A percentile compares a stretch with the other conserved stretches of the same genome.
These are phyloP conservation scores for Zoroaster sp. DNA, from an alignment of 53 echinoderm and acorn worm species.

Conservation along the genomic window DNA sequence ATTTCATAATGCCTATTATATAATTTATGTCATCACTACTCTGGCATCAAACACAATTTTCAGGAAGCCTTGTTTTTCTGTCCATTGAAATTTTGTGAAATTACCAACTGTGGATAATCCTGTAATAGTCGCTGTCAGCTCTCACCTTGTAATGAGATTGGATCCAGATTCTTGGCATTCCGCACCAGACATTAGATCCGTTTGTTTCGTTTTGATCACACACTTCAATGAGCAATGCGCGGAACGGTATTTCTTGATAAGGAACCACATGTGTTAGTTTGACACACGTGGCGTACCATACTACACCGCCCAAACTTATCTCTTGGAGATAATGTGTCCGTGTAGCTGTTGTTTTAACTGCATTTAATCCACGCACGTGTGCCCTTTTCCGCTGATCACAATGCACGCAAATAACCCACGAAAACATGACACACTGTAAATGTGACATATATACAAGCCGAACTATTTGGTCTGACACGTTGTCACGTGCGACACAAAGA, in stretches of 20 bases:
- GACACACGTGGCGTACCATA: slow-evolving; percentile 42
- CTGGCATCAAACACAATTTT: too few relatives aligned
- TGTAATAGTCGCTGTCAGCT: neutral
- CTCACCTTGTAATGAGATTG: slow-evolving; percentile 23
- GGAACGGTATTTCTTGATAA: slow-evolving; percentile 38
- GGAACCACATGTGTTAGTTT: slow-evolving; percentile 27
- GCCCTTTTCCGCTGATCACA: neutral
- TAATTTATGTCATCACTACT: too few relatives aligned
- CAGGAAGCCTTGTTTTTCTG: too few relatives aligned
- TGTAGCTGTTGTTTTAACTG: neutral
- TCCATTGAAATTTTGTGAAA: neutral
- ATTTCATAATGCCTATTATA: too few relatives aligned
- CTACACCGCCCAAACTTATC: neutral
- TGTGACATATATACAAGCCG: too few relatives aligned
- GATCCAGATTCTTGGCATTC: slow-evolving; percentile 22
- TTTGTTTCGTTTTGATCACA: slow-evolving; percentile 50
- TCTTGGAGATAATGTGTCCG: neutral
- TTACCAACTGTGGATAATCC: neutral
- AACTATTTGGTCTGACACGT: too few relatives aligned
- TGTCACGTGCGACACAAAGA: too few relatives aligned
- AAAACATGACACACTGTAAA: neutral
- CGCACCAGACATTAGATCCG: slow-evolving; percentile 10
- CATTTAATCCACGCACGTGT: neutral
- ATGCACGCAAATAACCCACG: neutral
- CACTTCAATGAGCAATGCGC: slow-evolving; percentile 37